Evolutionary conservation across 1,140 invertebrate genomes (phyloP), one percentile per base, ranked within the genome.

Genomic region (Aphelenchoides avenae): DNA sequence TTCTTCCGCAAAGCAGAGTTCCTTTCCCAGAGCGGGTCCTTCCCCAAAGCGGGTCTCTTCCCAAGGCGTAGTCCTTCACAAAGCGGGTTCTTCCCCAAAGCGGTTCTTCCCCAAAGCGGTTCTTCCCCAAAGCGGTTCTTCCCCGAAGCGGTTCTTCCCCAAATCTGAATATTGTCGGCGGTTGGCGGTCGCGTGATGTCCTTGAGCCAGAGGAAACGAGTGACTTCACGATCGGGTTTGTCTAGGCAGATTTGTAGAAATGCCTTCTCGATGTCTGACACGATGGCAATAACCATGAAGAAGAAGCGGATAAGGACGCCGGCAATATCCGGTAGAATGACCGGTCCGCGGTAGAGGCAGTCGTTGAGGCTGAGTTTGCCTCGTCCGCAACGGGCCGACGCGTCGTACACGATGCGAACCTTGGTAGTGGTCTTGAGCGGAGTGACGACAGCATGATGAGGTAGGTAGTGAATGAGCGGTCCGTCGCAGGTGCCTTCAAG

Each of bases 381-480:
- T n/a, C n/a, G n/a, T n/a, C n/a, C n/a, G n/a, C n/a, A n/a, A n/a
- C n/a, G n/a, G n/a, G n/a, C n/a, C n/a, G 76, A 77, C 0, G 65
- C 70, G 52, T 79, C 75, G 50, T 76, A 78, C 3, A 79, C 77
- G 6, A 70, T 62, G 5, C 78, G 58, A 0, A 68, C 41, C 57
- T 77, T 71, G 3, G 74, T 72, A 1, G 75, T 72, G 7, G 47
- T 24, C 15, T 58, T 62, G 27, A 57, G 66, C n/a, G 43, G 40
- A 18, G 48, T 63, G 9, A 57, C 18, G 0, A 81, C 76, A 1
- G 48, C 51, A 31, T 81, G 79, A 71, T 81, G 80, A 4, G 80
- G 78, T 7, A 81, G 73, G 77, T 81, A 72, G 73, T 61, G 51
- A n/a, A n/a, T n/a, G n/a, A n/a, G n/a, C n/a, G n/a, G n/a, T n/a